Conservation (phyloP, 1,140 invertebrate species). For the Drosophila equinoxialis region DNA sequence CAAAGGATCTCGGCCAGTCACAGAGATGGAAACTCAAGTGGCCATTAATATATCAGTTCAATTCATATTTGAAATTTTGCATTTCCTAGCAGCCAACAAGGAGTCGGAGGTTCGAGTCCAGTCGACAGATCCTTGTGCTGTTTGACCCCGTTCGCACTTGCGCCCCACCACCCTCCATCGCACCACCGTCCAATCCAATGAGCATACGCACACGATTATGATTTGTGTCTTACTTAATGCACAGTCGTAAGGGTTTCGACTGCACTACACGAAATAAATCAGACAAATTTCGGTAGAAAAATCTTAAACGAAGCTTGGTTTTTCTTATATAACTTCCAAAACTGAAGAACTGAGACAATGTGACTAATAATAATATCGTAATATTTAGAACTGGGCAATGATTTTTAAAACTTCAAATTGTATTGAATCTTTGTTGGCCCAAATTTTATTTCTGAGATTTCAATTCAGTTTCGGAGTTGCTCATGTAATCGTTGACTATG, state of each 20-base stretch:
- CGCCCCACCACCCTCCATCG: too few species aligned
- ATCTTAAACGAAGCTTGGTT: not conserved
- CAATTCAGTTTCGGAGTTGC: too few species aligned
- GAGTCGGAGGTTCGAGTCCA: constrained; percentile 4
- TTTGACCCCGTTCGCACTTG: constrained; percentile 15
- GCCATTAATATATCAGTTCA: constrained; percentile 82
- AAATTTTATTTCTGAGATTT: too few species aligned
- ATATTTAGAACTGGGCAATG: too few species aligned
- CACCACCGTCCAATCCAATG: not conserved
- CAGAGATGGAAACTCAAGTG: constrained; percentile 64
- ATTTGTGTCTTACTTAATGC: constrained; percentile 82
- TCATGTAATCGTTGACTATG: too few species aligned
- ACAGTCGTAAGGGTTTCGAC: constrained; percentile 45
- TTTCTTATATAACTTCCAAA: too few species aligned
- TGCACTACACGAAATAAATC: constrained; percentile 16
- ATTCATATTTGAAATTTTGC: constrained; percentile 82
- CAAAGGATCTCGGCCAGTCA: constrained; percentile 3
- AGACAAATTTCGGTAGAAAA: too few species aligned
- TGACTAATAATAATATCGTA: too few species aligned
- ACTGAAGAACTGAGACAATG: too few species aligned
- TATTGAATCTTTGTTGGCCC: too few species aligned
- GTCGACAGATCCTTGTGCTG: constrained; percentile 42
- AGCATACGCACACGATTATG: constrained; percentile 73
- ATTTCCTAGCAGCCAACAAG: constrained; percentile 63
- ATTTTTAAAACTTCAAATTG: too few species aligned